phyloP scores from a whole-genome alignment of 2,888 invertebrate species.

The Synergus umbraculus region DNA sequence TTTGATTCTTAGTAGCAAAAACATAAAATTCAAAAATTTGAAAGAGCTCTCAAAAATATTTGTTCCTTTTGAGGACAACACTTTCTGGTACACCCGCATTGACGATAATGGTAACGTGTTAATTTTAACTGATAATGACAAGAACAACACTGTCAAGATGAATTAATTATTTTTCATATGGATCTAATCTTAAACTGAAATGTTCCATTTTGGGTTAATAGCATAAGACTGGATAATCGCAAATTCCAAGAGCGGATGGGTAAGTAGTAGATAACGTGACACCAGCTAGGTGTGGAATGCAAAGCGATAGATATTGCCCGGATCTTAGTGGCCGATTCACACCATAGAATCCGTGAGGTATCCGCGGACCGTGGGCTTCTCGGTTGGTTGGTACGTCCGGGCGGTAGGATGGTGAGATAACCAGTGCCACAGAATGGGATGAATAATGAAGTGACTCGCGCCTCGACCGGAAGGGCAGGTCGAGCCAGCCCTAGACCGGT shows the following conservation, averaged over 20 bases:
- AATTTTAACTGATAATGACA: not conserved
- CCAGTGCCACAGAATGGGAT: conserved; percentile 71
- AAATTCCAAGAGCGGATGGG: conserved; percentile 34
- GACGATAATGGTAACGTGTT: not conserved
- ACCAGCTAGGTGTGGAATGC: conserved; percentile 36
- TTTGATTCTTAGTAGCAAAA: conserved; percentile 35
- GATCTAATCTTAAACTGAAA: not conserved
- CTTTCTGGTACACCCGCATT: not conserved
- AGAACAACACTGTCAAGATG: not conserved
- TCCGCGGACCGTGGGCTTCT: conserved; percentile 57
- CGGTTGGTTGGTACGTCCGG: conserved; percentile 64
- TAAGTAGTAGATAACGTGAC: conserved; percentile 38
- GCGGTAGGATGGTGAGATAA: conserved; percentile 67
- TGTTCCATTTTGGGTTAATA: not conserved
- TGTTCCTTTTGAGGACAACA: too few relatives aligned
- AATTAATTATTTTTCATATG: conserved; percentile 14
- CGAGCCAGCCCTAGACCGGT: conserved; percentile 62
- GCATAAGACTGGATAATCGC: not conserved
- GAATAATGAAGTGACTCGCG: conserved; percentile 77
- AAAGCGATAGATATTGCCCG: conserved; percentile 48
- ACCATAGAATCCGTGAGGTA: conserved; percentile 67
- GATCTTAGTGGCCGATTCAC: conserved; percentile 62
- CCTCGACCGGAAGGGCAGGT: conserved; percentile 72
- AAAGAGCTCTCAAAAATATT: too few relatives aligned
- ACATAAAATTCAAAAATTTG: not conserved